A percentile compares a stretch with the other conserved stretches of the same genome.
phyloP scores from a whole-genome alignment of 2,113 vertebrate genomes.

The Jaculus jaculus region DNA sequence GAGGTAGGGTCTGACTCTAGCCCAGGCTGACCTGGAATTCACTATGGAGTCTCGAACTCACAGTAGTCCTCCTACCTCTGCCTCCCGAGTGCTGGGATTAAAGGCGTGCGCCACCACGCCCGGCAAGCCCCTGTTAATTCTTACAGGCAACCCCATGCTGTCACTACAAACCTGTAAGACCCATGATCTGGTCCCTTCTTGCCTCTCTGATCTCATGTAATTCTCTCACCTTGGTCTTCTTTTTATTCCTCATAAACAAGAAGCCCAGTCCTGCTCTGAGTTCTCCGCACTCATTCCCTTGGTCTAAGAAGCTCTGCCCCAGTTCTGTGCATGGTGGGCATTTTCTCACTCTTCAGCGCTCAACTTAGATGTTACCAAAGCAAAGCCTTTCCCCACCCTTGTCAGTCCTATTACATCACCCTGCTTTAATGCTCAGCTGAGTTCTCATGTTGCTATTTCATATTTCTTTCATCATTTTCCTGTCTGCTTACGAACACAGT shows the following conservation, averaged over 20 bases:
- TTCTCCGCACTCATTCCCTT: conserved; percentile 17
- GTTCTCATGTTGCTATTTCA: background rate
- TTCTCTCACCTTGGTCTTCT: conserved; percentile 34
- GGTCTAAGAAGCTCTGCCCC: conserved; percentile 35
- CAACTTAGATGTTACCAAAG: conserved; percentile 30
- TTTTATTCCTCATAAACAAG: conserved; percentile 32
- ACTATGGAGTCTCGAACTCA: no score
- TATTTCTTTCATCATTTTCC: conserved; percentile 35
- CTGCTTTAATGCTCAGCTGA: background rate
- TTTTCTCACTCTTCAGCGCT: conserved; percentile 55
- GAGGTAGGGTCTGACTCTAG: no score
- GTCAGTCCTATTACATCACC: background rate
- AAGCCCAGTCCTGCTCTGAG: conserved; percentile 13
- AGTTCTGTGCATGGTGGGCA: conserved; percentile 15
- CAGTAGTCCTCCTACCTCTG: no score
- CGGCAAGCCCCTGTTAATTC: no score
- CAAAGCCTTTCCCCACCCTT: background rate
- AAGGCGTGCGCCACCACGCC: no score
- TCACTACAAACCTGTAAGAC: background rate
- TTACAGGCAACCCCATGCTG: conserved; percentile 31
- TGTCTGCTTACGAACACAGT: background rate
- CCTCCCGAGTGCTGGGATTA: no score
- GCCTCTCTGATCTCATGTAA: conserved; percentile 47
- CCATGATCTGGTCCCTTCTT: background rate
- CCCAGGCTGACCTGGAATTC: no score